Base-by-base conservation (phyloP, 2,797 vertebrate genomes). In the Pseudochaenichthys georgianus region DNA sequence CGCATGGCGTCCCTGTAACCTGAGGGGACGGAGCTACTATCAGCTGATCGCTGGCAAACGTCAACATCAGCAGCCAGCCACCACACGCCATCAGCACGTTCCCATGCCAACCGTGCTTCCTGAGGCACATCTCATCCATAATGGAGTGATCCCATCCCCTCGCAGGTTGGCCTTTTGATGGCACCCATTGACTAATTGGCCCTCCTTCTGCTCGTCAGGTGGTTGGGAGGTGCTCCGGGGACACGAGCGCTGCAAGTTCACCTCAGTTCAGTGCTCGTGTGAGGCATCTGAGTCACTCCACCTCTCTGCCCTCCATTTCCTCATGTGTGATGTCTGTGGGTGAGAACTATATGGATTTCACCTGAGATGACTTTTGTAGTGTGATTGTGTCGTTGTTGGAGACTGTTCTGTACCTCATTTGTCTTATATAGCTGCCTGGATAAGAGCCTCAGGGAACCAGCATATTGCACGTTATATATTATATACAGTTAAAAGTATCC, bases 141-240 rank as follows among this genome's bases (percentile, higher is more conserved):
- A 92, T 90, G 38, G 51, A 93, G 67, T 3, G 31, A 58, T 47
- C 70, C 43, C 70, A 3, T 59, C 51, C 42, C 77, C 79, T 90
- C 78, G 62, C 76, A 81, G 84, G 81, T 80, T 83, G 84, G 82
- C 81, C 87, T 90, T 91, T 80, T 88, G 80, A 90, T 87, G 78
- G 84, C 88, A 82, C 79, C 73, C 70, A 62, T 80, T 9, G 75
- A 70, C 85, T 92, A 89, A 93, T 92, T 86, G 82, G 78, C 64
- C 59, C 19, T 34, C 74, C 69, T 78, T 83, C 86, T 85, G 78
- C 77, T 80, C 64, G 23, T 87, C 87, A 76, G 82, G 76, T 77
- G 59, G 34, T 42, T 59, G 38, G 42, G 75, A 81, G 69, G 69
- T 82, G 63, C 73, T 77, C 55, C 41, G 42, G 23, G 79, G 87